Evolutionary conservation across 2,113 vertebrate species (phyloP).

Genomic region (Peromyscus maniculatus): DNA sequence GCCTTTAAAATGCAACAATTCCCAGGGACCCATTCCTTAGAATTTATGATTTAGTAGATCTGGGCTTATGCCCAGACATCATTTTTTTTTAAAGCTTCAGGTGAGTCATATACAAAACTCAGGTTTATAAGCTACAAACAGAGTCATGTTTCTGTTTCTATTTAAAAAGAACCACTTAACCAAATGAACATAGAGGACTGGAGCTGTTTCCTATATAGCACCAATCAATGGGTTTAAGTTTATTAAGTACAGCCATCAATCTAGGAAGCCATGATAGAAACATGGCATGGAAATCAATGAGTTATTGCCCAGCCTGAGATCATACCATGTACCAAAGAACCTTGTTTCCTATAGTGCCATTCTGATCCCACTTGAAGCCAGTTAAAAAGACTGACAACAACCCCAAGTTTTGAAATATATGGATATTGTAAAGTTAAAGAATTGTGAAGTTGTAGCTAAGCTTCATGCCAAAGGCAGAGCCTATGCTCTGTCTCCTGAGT

Average conservation of each 20-base stretch:
- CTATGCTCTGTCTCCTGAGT: neutral
- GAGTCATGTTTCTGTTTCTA: constrained; percentile 33
- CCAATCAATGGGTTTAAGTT: neutral
- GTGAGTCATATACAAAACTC: constrained; percentile 53
- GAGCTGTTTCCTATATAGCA: neutral
- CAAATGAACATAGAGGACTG: constrained; percentile 27
- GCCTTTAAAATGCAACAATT: constrained; percentile 17
- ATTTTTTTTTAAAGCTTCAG: constrained; percentile 46
- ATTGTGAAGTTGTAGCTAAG: neutral
- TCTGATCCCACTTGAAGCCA: neutral
- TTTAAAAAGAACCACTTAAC: constrained; percentile 43
- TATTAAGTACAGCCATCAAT: neutral
- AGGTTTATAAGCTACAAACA: constrained; percentile 28
- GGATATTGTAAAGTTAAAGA: neutral
- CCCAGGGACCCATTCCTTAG: neutral
- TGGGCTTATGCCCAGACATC: constrained; percentile 51
- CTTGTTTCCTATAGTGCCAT: neutral
- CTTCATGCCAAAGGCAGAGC: neutral
- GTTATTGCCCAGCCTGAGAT: neutral
- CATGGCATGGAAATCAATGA: neutral
- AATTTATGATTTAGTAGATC: constrained; percentile 37
- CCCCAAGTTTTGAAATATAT: neutral
- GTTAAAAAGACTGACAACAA: neutral
- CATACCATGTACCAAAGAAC: neutral
- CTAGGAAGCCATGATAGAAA: neutral